phyloP scores from a whole-genome alignment of 2,888 invertebrate genomes.

The Dasysyrphus tricinctus region DNA sequence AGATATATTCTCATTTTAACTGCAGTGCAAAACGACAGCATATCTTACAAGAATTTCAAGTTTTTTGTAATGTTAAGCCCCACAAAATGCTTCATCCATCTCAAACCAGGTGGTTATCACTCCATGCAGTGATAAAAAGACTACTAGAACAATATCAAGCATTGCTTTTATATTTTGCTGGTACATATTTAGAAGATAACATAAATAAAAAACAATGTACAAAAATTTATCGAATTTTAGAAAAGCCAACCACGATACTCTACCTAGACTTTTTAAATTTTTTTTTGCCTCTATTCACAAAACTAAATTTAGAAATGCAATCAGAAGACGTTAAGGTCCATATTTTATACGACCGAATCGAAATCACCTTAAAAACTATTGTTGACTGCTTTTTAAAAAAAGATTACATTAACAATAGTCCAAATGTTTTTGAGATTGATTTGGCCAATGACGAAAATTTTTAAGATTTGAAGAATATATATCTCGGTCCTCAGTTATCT shows the following conservation, averaged over 20 bases:
- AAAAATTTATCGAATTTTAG: conserved; percentile 13
- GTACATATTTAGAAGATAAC: conserved; percentile 23
- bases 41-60: neutral
- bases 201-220: conserved; percentile 26
- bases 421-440: conserved; percentile 32
- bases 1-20: conserved; percentile 27
- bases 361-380: conserved; percentile 23
- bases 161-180: neutral
- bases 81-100: no score
- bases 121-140: neutral
- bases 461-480: neutral
- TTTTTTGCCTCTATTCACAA: neutral
- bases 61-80: no score
- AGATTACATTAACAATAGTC: neutral
- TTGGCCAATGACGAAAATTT: neutral
- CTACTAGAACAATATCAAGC: neutral
- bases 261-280: no score
- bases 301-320: neutral
- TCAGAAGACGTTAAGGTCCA: no score
- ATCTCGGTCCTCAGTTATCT: neutral
- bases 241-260: conserved; percentile 7
- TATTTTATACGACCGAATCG: conserved; percentile 7
- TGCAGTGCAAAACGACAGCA: conserved; percentile 21
- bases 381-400: conserved; percentile 17
- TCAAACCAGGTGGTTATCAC: no score